These are phyloP conservation scores for Oncorhynchus masou DNA, from an alignment of 2,113 vertebrate species.

Conservation along the genomic window DNA sequence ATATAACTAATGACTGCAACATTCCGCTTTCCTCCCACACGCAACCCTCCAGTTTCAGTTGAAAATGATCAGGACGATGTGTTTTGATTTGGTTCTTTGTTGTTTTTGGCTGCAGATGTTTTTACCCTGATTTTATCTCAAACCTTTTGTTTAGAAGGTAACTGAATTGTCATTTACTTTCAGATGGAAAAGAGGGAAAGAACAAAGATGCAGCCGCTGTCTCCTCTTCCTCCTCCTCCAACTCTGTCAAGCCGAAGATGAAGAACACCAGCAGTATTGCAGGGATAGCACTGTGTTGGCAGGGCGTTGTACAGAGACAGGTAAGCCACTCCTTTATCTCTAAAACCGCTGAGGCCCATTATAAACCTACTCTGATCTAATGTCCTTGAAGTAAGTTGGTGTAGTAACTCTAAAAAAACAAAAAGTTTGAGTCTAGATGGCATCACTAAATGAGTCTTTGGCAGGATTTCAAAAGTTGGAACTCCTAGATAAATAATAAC, in stretches of 20 bases:
- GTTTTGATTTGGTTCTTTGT: background rate
- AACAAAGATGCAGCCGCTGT: slow-evolving; percentile 62
- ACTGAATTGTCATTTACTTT: slow-evolving; percentile 1
- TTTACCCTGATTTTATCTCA: background rate
- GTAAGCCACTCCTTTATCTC: slow-evolving; percentile 48
- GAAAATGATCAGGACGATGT: slow-evolving; percentile 7
- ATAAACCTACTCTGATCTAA: no score
- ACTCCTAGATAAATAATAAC: no score
- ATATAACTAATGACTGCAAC: slow-evolving; percentile 11
- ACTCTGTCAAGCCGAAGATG: slow-evolving; percentile 46
- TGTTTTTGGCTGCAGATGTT: background rate
- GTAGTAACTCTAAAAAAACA: no score
- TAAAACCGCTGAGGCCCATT: no score
- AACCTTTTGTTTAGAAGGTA: background rate
- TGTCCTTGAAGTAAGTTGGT: no score
- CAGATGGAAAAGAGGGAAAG: slow-evolving; percentile 80
- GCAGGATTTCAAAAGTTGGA: no score
- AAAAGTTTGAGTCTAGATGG: no score
- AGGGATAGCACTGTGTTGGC: slow-evolving; percentile 82
- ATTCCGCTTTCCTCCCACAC: slow-evolving; percentile 10
- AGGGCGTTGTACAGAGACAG: slow-evolving; percentile 81
- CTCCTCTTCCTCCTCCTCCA: slow-evolving; percentile 48
- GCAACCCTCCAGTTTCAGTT: slow-evolving; percentile 11
- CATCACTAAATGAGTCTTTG: no score
- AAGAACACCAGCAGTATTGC: slow-evolving; percentile 73